These are phyloP conservation scores for Rhagophthalmus giganteus DNA, from an alignment of 2,888 invertebrate genomes.

Conservation along the genomic window DNA sequence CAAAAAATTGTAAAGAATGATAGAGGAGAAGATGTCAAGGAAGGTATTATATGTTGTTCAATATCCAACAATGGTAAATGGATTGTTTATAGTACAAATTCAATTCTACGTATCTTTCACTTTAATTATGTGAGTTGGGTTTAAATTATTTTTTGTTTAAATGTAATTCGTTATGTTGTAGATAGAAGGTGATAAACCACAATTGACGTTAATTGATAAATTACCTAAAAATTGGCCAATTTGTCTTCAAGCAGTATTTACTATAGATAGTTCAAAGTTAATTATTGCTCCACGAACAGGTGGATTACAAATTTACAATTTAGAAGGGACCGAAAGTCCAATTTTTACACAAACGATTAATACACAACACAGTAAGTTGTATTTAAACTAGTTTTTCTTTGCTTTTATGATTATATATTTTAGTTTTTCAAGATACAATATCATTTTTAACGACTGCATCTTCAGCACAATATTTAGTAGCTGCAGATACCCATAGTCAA, in stretches of 20 bases:
- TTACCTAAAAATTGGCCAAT: constrained; percentile 49
- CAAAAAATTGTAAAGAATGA: constrained; percentile 57
- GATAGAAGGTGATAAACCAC: constrained; percentile 38
- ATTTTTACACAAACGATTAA: constrained; percentile 53
- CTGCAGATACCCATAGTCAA: constrained; percentile 67
- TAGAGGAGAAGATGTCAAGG: constrained; percentile 56
- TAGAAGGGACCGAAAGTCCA: constrained; percentile 46
- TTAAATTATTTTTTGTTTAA: not conserved
- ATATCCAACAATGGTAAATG: constrained; percentile 72
- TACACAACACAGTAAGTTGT: constrained; percentile 44
- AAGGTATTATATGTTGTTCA: constrained; percentile 70
- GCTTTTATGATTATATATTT: constrained; percentile 32
- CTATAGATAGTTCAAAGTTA: constrained; percentile 52
- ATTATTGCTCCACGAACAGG: constrained; percentile 54
- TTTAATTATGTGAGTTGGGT: constrained; percentile 59
- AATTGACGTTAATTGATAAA: constrained; percentile 49
- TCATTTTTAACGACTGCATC: constrained; percentile 58
- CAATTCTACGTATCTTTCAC: constrained; percentile 67
- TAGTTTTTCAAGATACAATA: constrained; percentile 63
- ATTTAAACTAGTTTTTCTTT: constrained; percentile 34
- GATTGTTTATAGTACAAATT: constrained; percentile 75
- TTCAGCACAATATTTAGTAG: constrained; percentile 66
- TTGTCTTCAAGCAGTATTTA: constrained; percentile 54
- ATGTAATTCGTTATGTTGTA: constrained; percentile 11
- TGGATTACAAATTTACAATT: constrained; percentile 53